Base-by-base conservation (phyloP, 1,140 invertebrate species). In the Drepana arcuata region DNA sequence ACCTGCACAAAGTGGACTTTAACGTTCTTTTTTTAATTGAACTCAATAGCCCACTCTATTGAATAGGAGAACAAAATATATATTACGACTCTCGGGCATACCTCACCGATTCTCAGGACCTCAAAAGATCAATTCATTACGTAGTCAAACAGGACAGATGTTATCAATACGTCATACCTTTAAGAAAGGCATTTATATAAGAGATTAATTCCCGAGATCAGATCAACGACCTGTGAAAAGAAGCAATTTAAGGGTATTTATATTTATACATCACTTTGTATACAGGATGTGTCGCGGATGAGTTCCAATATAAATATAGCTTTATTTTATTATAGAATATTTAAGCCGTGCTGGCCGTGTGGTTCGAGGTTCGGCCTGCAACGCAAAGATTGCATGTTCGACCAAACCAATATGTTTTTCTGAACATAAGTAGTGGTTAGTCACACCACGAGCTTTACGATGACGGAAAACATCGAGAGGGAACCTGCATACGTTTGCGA, bases 221-320 rank as follows among this genome's bases (percentile, higher is more conserved):
- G 41, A 21, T 9, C 18, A 21, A 4, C 4, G 18, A 21, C 4
- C 9, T 21, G 18, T 5, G 18, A 21, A 9, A 72, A 56, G 55
- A 50, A 43, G 58, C 57, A 61, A 66, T 63, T 71, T 60, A 57
- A 54, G 41, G 50, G 51, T 66, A 64, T 62, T 67, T 54, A 60
- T 53, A 21, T 21, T 21, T 9, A 21, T 21, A 21, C 9, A 5
- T 4, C 18, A 21, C n/a, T n/a, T n/a, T n/a, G n/a, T n/a, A 21
- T 21, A 21, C 4, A 21, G 18, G 9, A 5, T 21, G 9, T 5
- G 18, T 4, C 9, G 9, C 18, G 4, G 4, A 21, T 9, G 18
- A 9, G 18, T 5, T 5, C 4, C 4, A 21, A 4, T 5, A 21
- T 21, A 21, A 21, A 21, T 5, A 4, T 21, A 21, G 4, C 9